A percentile compares a stretch with the other conserved stretches of the same genome.
These are phyloP conservation scores for Hycleus phaleratus DNA, from an alignment of 1,140 invertebrate species.

Conservation along the genomic window DNA sequence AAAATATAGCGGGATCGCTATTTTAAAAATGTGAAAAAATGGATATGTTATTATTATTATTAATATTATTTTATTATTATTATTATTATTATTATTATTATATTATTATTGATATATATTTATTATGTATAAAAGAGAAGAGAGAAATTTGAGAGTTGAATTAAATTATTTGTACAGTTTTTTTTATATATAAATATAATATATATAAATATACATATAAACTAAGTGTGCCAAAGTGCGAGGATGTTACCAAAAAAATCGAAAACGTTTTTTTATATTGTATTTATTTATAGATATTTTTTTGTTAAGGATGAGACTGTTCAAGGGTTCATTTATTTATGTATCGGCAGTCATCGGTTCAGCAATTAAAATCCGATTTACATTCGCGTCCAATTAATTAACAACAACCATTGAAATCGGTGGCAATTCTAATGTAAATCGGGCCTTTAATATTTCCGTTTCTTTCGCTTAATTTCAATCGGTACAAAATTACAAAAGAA, in stretches of 20 bases:
- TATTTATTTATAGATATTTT: slow-evolving; percentile 36
- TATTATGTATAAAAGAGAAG: slow-evolving; percentile 39
- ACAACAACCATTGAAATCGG: too few relatives aligned
- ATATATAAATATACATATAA: background rate
- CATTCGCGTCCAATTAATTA: slow-evolving; percentile 18
- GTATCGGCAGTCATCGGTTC: slow-evolving; percentile 17
- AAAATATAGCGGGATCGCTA: slow-evolving; percentile 37
- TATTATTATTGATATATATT: slow-evolving; percentile 37
- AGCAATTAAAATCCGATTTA: slow-evolving; percentile 29
- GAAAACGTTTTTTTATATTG: slow-evolving; percentile 11
- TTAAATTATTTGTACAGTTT: slow-evolving; percentile 44
- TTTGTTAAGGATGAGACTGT: slow-evolving; percentile 19
- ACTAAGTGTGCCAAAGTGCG: slow-evolving; percentile 42
- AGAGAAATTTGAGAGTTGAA: slow-evolving; percentile 12
- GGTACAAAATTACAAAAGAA: slow-evolving; percentile 9
- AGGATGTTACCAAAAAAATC: slow-evolving; percentile 37
- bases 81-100: slow-evolving; percentile 27
- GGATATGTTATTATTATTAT: slow-evolving; percentile 39
- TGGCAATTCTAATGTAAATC: too few relatives aligned
- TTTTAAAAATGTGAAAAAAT: slow-evolving; percentile 43
- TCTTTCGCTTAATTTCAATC: background rate
- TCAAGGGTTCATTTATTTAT: slow-evolving; percentile 41
- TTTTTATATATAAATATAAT: slow-evolving; percentile 16
- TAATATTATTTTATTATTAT: background rate
- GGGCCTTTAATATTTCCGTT: too few relatives aligned